Base-by-base conservation (phyloP, 1,140 invertebrate genomes). In the Streblospio benedicti region DNA sequence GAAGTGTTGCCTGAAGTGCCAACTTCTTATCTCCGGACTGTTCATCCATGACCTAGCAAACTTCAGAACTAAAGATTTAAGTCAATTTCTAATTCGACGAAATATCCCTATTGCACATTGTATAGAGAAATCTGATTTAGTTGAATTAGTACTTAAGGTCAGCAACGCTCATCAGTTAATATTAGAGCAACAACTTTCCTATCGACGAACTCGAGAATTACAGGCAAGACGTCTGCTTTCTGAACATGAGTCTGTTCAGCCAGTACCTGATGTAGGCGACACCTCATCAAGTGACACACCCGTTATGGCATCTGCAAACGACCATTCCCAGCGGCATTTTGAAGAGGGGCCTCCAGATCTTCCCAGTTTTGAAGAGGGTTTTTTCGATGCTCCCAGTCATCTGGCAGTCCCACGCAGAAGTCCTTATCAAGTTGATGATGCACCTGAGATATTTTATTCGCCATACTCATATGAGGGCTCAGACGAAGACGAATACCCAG, bases 1-100 rank as follows among this genome's bases (percentile, higher is more conserved):
- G n/a, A n/a, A n/a, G n/a, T n/a, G n/a, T n/a, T n/a, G n/a, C n/a
- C n/a, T n/a, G n/a, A n/a, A n/a, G n/a, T n/a, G n/a, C n/a, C n/a
- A n/a, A n/a, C n/a, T n/a, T n/a, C n/a, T n/a, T n/a, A n/a, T n/a
- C n/a, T n/a, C n/a, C n/a, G n/a, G n/a, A n/a, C n/a, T n/a, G n/a
- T n/a, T n/a, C n/a, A n/a, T n/a, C n/a, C n/a, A 69, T 30, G 69
- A 74, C 28, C 64, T 76, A 0, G 63, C 69, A 52, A 54, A 67
- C n/a, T 71, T 72, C 65, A 74, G 70, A 62, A 64, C 72, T 0
- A 77, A 75, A 57, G 73, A 77, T 64, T 66, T 77, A 52, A 65
- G 71, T 33, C 61, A 65, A 43, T 68, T 75, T 53, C 62, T 77
- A 5, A 58, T 67, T 27, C 67, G 59, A 52, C 66, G 67, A 9